These are phyloP conservation scores for Pygoscelis adeliae DNA, from an alignment of 2,113 vertebrate species.

Conservation along the genomic window DNA sequence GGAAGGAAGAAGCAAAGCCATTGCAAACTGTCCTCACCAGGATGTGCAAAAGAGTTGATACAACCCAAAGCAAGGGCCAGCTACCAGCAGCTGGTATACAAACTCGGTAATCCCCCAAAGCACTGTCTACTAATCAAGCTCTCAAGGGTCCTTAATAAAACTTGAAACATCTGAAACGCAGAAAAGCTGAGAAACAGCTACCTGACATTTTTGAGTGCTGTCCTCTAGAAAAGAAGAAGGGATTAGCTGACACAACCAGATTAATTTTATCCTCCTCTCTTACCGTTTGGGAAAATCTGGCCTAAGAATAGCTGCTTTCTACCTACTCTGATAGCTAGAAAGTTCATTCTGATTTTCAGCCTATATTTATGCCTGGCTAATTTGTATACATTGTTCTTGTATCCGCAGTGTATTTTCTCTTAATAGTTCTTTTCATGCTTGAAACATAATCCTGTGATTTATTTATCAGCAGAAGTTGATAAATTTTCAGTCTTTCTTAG, in stretches of 20 bases:
- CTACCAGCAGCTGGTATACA: neutral
- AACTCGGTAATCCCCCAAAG: neutral
- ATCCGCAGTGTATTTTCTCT: neutral
- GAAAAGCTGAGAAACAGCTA: neutral
- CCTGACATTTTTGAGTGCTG: neutral
- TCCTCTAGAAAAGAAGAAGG: neutral
- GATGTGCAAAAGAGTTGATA: neutral
- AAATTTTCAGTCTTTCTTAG: neutral
- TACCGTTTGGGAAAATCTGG: neutral
- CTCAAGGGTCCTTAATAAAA: neutral
- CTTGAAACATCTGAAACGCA: neutral
- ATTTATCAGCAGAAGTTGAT: neutral
- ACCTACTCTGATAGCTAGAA: neutral
- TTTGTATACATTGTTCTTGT: neutral
- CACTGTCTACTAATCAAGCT: neutral
- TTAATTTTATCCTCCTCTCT: neutral
- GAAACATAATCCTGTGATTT: neutral
- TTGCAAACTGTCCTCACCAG: neutral
- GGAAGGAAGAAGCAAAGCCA: neutral
- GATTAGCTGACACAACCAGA: neutral
- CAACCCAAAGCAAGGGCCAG: neutral
- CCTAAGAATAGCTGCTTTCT: neutral
- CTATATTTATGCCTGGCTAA: neutral
- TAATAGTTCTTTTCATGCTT: neutral
- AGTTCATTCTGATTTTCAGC: neutral